Evolutionary conservation across 2,113 vertebrate species (phyloP).

Genomic region (Siniperca knerii): DNA sequence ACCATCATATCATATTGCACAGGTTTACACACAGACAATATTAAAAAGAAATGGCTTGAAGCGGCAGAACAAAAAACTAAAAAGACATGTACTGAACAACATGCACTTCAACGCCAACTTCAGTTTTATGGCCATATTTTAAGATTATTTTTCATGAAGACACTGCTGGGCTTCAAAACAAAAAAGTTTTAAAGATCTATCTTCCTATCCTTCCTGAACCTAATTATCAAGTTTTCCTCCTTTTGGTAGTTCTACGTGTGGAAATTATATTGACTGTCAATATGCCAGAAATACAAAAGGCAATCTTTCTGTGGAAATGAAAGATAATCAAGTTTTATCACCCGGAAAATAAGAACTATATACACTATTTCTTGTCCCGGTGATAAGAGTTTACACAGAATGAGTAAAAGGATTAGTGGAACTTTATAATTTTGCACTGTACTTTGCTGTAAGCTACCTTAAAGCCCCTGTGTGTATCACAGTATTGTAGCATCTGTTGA

Average conservation of each 20-base stretch:
- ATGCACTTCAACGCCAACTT: constrained; percentile 21
- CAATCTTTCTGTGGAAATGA: constrained; percentile 46
- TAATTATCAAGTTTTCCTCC: constrained; percentile 32
- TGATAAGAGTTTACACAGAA: constrained; percentile 43
- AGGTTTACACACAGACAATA: constrained; percentile 50
- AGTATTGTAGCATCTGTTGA: constrained; percentile 4
- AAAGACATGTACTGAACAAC: constrained; percentile 19
- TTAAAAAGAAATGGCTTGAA: constrained; percentile 34
- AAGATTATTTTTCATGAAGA: neutral
- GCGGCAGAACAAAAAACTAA: neutral
- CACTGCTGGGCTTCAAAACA: neutral
- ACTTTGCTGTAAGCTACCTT: constrained; percentile 33
- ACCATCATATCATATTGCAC: constrained; percentile 38
- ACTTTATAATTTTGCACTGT: constrained; percentile 26
- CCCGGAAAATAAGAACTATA: constrained; percentile 37
- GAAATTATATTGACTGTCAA: constrained; percentile 49
- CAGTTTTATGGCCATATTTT: constrained; percentile 15
- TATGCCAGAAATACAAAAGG: constrained; percentile 28
- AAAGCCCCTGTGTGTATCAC: constrained; percentile 20
- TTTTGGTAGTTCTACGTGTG: constrained; percentile 23
- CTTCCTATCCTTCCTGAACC: neutral
- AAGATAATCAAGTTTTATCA: constrained; percentile 64
- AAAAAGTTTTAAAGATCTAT: neutral
- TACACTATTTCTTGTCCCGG: constrained; percentile 31
- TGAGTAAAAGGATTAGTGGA: constrained; percentile 38